Percentiles rank a stretch among this genome's conserved stretches.
Evolutionary conservation across 1,140 invertebrate species (phyloP).

Genomic region (Drosophila kepulauana): DNA sequence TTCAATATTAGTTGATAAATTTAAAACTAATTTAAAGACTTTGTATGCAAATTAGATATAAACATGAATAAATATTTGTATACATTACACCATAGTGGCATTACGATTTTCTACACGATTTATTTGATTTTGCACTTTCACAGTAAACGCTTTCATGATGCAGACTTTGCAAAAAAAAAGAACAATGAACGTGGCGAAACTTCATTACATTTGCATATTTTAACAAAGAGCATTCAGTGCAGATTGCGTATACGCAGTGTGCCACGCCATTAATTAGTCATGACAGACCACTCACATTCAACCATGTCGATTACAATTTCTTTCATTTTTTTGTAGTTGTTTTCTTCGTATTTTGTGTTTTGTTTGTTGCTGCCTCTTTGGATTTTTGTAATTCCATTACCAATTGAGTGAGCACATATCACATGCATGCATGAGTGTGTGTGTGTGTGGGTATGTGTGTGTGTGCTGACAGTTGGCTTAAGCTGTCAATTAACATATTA

Average conservation of each 20-base stretch:
- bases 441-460: background rate
- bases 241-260: slow-evolving; percentile 23
- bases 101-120: too few relatives aligned
- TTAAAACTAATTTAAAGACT: too few relatives aligned
- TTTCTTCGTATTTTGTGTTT: background rate
- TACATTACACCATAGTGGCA: too few relatives aligned
- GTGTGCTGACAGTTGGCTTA: slow-evolving; percentile 42
- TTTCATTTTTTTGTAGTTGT: background rate
- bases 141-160: too few relatives aligned
- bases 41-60: too few relatives aligned
- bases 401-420: background rate
- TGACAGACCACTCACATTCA: slow-evolving; percentile 10
- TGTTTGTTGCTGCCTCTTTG: background rate
- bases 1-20: too few relatives aligned
- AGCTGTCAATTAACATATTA: slow-evolving; percentile 53
- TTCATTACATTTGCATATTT: slow-evolving; percentile 51
- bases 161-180: too few relatives aligned
- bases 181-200: background rate
- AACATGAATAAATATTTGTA: too few relatives aligned
- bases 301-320: slow-evolving; percentile 5
- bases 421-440: background rate
- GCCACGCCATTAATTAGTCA: slow-evolving; percentile 29
- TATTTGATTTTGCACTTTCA: too few relatives aligned
- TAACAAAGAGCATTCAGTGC: slow-evolving; percentile 11
- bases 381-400: background rate